Evolutionary conservation across 2,888 invertebrate genomes (phyloP), one percentile per base, ranked within the genome.

Genomic region (Dichetophora obliterata): DNA sequence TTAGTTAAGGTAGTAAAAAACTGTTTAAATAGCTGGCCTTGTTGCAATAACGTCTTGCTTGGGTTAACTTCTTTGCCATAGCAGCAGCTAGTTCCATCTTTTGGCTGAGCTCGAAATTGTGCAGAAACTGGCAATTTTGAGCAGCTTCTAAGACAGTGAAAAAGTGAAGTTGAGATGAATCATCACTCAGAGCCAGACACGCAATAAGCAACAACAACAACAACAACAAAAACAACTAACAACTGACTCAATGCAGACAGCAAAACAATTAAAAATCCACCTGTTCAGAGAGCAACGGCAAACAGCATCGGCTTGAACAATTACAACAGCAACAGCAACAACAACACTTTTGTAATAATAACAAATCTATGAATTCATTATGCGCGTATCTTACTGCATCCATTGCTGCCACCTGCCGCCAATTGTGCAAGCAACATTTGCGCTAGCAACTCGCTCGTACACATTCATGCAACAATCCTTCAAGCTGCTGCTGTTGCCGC

Each of bases 301-400:
- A 65, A 27, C 48, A 69, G 37, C 43, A 27, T 19, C 65, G 52
- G 61, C 59, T 63, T 48, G 37, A 61, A 22, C 37, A 71, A 71
- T 19, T 37, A 19, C 66, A 54, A 54, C 52, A 54, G 6, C 31
- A 69, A 52, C 16, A 31, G 34, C 66, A 66, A 50, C 68, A 48
- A 48, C 68, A 71, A 70, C 37, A 74, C 43, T 22, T 19, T 27
- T 57, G 48, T 66, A 72, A 59, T 48, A 72, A 72, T 16, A 65
- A 65, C 59, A 70, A 71, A 72, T 76, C 57, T 76, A 76, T 76
- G 72, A 76, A 76, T 76, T 76, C 72, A 76, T 76, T 76, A 76
- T 74, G 54, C 63, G 68, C 61, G 27, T 59, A 24, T 59, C 24
- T 27, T 27, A 59, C 59, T 27, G 27, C 59, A 59, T 27, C 63